Base-by-base conservation (phyloP, 2,113 vertebrate genomes). In the Emydura subglobosa region DNA sequence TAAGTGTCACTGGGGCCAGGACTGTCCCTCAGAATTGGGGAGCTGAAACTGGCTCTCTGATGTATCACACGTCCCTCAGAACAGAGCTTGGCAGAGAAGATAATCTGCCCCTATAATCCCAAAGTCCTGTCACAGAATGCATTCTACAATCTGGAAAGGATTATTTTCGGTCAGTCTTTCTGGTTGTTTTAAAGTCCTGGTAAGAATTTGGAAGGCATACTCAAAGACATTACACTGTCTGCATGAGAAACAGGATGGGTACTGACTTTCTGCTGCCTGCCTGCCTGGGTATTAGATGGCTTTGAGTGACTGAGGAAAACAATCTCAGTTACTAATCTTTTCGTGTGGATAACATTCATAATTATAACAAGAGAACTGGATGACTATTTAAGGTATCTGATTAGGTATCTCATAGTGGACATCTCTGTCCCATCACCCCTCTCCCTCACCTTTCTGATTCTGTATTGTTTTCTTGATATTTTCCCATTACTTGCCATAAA, bases 111-210 rank as follows among this genome's bases (percentile, higher is more conserved):
- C 4, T 74, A 5, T 87, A 92, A 79, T 55, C 25, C 10, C 72
- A 89, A 87, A 87, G 22, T 7, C 14, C 1, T 22, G 5, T 65
- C 10, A 13, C 6, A 4, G 78, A 0, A 0, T 1, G 39, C 25
- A 2, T 25, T 90, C 88, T 39, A 22, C 9, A 57, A 54, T 44
- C 68, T 87, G 49, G 9, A 83, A 22, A 2, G 0, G 22, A 17
- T 31, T 6, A 27, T 79, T 34, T 42, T 8, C 10, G 22, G 7
- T 10, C 8, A 79, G 81, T 11, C 14, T 88, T n/a, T 79, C 7
- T 76, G 17, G 7, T 68, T 3, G 61, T 94, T 82, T 39, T 49
- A 29, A 39, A 79, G 21, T 53, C 29, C 27, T 68, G 29, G 16
- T n/a, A 34, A 21, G n/a, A 39, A 72, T 72, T 10, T 61, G 57